A percentile compares a stretch with the other conserved stretches of the same genome.
Evolutionary conservation across 2,888 invertebrate species (phyloP).

Genomic region (Peribatodes rhomboidaria): DNA sequence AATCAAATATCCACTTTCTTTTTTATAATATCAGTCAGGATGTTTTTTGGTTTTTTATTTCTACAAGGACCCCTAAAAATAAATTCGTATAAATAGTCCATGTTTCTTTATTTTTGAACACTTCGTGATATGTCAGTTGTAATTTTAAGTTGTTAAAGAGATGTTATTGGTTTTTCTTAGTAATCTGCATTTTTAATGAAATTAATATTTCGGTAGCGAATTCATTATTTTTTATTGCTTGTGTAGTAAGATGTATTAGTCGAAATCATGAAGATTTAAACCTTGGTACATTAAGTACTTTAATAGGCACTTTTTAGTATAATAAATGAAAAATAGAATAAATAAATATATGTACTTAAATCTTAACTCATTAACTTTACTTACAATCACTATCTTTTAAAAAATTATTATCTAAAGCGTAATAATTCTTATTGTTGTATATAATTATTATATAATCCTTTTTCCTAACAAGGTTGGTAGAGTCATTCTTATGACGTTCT

Average conservation of each 20-base stretch:
- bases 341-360: too few relatives aligned
- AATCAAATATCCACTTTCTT: too few relatives aligned
- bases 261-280: neutral
- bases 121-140: conserved; percentile 34
- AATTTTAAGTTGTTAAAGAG: conserved; percentile 13
- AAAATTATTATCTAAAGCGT: too few relatives aligned
- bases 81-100: conserved; percentile 8
- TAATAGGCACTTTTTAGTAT: neutral
- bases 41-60: neutral
- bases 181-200: conserved; percentile 12
- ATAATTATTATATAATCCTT: too few relatives aligned
- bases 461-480: too few relatives aligned
- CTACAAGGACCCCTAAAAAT: conserved; percentile 2
- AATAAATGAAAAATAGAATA: neutral
- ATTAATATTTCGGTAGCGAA: conserved; percentile 5
- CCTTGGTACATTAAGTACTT: conserved; percentile 11
- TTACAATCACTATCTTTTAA: too few relatives aligned
- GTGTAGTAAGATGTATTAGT: neutral
- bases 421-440: too few relatives aligned
- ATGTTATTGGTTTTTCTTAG: conserved; percentile 23
- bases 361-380: too few relatives aligned
- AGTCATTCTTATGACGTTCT: too few relatives aligned
- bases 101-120: conserved; percentile 16
- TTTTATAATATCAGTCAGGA: too few relatives aligned
- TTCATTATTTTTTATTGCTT: conserved; percentile 1